phyloP scores from a whole-genome alignment of 2,888 invertebrate genomes.

The Drosophila eohydei region DNA sequence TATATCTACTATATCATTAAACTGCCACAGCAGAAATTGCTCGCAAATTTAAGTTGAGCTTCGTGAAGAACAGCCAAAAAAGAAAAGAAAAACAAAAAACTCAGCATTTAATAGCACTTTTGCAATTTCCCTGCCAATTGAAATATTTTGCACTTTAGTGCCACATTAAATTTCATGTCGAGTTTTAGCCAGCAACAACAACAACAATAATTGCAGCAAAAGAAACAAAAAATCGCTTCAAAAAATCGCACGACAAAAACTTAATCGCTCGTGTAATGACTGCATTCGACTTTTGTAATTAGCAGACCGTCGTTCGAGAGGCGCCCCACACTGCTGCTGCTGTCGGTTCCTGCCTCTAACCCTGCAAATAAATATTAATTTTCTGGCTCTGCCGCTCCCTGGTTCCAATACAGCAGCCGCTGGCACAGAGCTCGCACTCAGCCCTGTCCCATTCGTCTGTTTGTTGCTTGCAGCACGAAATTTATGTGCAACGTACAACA shows the following conservation, averaged over 20 bases:
- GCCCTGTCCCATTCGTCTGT: conserved; percentile 23
- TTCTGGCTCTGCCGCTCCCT: conserved; percentile 47
- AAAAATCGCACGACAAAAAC: conserved; percentile 75
- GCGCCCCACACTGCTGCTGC: neutral
- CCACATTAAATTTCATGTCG: conserved; percentile 57
- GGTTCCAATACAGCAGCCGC: conserved; percentile 31
- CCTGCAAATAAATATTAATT: conserved; percentile 75
- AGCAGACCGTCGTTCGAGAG: conserved; percentile 58
- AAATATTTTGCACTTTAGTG: conserved; percentile 56
- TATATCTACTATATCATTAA: conserved; percentile 8
- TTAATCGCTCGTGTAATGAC: conserved; percentile 79
- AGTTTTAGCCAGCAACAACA: conserved; percentile 18
- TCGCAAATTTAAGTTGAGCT: conserved; percentile 5
- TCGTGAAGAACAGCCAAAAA: neutral
- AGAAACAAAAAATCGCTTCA: conserved; percentile 35
- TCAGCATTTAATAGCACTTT: conserved; percentile 3
- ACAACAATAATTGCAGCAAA: conserved; percentile 9
- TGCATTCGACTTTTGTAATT: conserved; percentile 81
- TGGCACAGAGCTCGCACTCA: conserved; percentile 1
- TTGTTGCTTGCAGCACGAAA: conserved; percentile 54
- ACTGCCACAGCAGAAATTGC: neutral
- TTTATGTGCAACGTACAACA: conserved; percentile 80
- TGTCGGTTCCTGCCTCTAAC: neutral
- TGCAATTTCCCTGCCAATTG: conserved; percentile 31
- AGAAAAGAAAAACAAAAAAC: neutral